These are phyloP conservation scores for Poecilia gillii DNA, from an alignment of 2,797 vertebrate species.

Conservation along the genomic window DNA sequence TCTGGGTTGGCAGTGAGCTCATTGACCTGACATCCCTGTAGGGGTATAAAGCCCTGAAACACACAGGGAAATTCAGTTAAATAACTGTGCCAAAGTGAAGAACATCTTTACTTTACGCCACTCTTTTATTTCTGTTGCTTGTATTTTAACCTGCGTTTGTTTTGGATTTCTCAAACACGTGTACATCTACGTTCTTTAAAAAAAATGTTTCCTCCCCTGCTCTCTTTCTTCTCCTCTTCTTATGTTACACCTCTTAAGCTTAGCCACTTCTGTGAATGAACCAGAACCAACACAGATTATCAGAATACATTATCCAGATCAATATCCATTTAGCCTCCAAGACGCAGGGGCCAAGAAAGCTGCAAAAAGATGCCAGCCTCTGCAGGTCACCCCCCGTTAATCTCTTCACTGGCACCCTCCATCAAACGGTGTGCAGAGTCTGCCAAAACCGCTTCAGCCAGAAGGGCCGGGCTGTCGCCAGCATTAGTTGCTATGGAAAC, in stretches of 20 bases:
- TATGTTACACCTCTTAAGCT: conserved; percentile 33
- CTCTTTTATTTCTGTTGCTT: neutral
- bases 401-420: conserved; percentile 66
- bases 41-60: conserved; percentile 89
- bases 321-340: conserved; percentile 64
- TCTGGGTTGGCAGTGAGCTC: conserved; percentile 89
- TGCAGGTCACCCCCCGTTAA: conserved; percentile 51
- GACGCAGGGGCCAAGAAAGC: conserved; percentile 48
- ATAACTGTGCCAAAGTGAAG: neutral
- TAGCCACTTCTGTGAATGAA: conserved; percentile 54
- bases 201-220: neutral
- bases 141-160: neutral
- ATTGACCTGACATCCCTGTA: conserved; percentile 90
- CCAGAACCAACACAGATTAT: conserved; percentile 58
- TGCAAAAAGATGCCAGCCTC: conserved; percentile 64
- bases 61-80: neutral
- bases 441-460: conserved; percentile 56
- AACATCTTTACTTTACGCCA: neutral
- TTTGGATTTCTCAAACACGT: neutral
- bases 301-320: conserved; percentile 73
- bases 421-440: conserved; percentile 56
- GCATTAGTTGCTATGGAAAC: conserved; percentile 76
- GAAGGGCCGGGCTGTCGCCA: conserved; percentile 65
- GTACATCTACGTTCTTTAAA: neutral
- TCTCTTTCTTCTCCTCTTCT: conserved; percentile 1